Evolutionary conservation across 2,797 vertebrate species (phyloP), one percentile per base, ranked within the genome.

Genomic region (Kryptolebias ocellatus): DNA sequence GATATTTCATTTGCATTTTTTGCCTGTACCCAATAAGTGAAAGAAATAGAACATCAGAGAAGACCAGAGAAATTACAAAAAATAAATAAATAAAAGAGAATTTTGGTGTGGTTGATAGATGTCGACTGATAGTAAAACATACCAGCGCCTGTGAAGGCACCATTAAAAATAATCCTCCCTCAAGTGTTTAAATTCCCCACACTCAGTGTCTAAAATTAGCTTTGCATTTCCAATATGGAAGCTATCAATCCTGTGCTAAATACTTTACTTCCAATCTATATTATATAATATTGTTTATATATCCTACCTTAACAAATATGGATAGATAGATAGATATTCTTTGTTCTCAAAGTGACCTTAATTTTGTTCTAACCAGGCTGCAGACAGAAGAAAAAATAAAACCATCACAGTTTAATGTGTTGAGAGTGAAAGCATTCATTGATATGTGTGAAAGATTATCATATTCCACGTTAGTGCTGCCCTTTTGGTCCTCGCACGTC

Each of bases 111-210:
- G 7, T 17, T 27, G 3, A 65, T 17, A n/a, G 42, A 66, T 60
- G 56, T 10, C 4, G 0, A 55, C 17, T 52, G 44, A 54, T 16
- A 44, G 15, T 20, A 51, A 58, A 69, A 39, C 37, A 39, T 10
- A 39, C 10, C 3, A 10, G 1, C 12, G 37, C 37, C 37, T 39
- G 37, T 10, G 37, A 9, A 9, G 9, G 9, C 37, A 39, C 37
- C 37, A 39, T 11, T 39, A 39, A 39, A 39, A 10, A 39, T 39
- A 39, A 39, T 39, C 8, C 8, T 39, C 7, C 11, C 11, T 15
- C 34, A 49, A 68, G 61, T 85, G 87, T 91, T 90, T 89, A 87
- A 39, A 39, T 39, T 39, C 37, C 11, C 3, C 37, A 39, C 37
- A 39, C 9, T 39, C 9, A 39, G 1, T 66, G 52, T 55, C 54